A percentile compares a stretch with the other conserved stretches of the same genome.
phyloP scores from a whole-genome alignment of 2,797 vertebrate species.

The Sparidentex hasta region DNA sequence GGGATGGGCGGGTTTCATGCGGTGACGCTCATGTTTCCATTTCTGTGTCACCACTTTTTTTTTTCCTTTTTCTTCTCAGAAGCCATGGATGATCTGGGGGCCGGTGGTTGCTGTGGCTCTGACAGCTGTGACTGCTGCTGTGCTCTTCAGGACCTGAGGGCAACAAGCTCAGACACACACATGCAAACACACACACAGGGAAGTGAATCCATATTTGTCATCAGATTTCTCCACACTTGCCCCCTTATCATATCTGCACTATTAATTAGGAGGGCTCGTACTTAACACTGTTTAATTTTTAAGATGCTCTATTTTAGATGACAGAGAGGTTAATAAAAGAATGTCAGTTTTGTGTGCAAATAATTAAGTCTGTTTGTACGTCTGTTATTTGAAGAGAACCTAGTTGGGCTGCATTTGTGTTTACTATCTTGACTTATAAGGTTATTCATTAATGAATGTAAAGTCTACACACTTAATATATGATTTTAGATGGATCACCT shows the following conservation, averaged over 20 bases:
- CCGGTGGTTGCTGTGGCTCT: slow-evolving; percentile 92
- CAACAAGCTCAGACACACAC: slow-evolving; percentile 37
- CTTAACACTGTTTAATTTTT: slow-evolving; percentile 75
- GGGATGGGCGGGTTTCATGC: slow-evolving; percentile 34
- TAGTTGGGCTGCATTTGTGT: slow-evolving; percentile 23
- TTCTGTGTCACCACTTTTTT: slow-evolving; percentile 86
- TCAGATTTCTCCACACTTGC: slow-evolving; percentile 60
- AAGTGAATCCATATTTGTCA: slow-evolving; percentile 41
- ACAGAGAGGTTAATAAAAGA: slow-evolving; percentile 70
- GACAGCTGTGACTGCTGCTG: slow-evolving; percentile 93
- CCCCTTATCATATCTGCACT: slow-evolving; percentile 74
- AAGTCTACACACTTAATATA: slow-evolving; percentile 42
- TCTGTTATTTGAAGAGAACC: slow-evolving; percentile 46
- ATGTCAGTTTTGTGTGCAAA: slow-evolving; percentile 65
- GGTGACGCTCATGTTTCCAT: slow-evolving; percentile 66
- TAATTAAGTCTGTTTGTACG: slow-evolving; percentile 47
- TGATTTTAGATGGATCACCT: slow-evolving; percentile 52
- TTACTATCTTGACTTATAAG: slow-evolving; percentile 50
- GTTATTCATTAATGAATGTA: slow-evolving; percentile 76
- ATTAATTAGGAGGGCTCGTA: slow-evolving; percentile 70
- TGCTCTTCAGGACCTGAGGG: slow-evolving; percentile 94
- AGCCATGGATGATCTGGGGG: slow-evolving; percentile 95
- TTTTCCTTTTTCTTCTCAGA: slow-evolving; percentile 78
- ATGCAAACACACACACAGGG: slow-evolving; percentile 8
- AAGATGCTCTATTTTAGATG: slow-evolving; percentile 76